Base-by-base conservation (phyloP, 2,797 vertebrate genomes). In the Hephaestus fuliginosus region DNA sequence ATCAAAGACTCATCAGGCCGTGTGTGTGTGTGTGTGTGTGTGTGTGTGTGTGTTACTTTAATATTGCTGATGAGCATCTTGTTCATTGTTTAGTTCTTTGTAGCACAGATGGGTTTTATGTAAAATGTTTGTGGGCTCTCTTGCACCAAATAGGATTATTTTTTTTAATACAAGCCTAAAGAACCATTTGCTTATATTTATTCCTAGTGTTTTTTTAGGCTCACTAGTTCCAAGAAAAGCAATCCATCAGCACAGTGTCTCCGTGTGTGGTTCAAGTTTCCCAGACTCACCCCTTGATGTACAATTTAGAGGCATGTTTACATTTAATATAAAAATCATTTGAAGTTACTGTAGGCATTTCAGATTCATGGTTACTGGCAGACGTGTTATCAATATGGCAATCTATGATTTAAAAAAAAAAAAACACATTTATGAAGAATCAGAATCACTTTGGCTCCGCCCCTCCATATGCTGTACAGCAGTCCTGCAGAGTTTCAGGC, bases 371-470 rank as follows among this genome's bases (percentile, higher is more conserved):
- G 56, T 14, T 44, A 7, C 22, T 9, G 15, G 49, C 57, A 49
- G 36, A 70, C 4, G 8, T 49, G 63, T 70, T 14, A 61, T 76
- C 44, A 57, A 20, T 66, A 9, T 49, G 43, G 22, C 28, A 30
- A 43, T 76, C 36, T 14, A 28, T 49, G 46, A 20, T 18, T 6
- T 77, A 74, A 49, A 57, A 18, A 49, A 75, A 44, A 69, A 60
- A 61, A 2, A 13, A 5, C 41, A 6, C n/a, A n/a, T 77, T 74
- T 76, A 41, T 44, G 36, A 5, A 28, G 56, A 52, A 25, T 70
- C 4, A 15, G 43, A 66, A 49, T 77, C 53, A 25, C 20, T 53
- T 64, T 56, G 72, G 60, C 52, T 41, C 41, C 9, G 56, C 20
- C 49, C 43, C 67, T 44, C 44, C 53, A 66, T 30, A 63, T 63